Conservation (phyloP, 2,113 vertebrate species). For the Macaca nemestrina region DNA sequence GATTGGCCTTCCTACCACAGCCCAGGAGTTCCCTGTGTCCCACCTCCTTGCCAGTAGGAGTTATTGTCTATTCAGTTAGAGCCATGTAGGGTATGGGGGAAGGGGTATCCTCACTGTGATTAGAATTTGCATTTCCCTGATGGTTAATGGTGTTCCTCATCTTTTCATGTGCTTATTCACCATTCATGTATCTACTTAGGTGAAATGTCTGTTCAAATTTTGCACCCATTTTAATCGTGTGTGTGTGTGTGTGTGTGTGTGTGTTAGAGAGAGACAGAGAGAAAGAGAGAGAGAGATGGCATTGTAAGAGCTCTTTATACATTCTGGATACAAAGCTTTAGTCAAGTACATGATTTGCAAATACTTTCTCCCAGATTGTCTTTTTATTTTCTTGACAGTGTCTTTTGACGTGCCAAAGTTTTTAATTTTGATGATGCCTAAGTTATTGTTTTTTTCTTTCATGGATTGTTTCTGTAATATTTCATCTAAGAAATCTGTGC, state of each 20-base stretch:
- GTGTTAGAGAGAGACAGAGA: too few relatives aligned
- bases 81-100: accelerated
- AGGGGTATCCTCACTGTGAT: not conserved
- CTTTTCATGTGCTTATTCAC: too few relatives aligned
- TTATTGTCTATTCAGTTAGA: too few relatives aligned
- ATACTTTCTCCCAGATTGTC: not conserved
- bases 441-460: not conserved
- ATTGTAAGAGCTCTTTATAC: not conserved
- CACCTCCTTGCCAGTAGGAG: accelerated
- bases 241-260: too few relatives aligned
- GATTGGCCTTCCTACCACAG: accelerated
- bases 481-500: not conserved
- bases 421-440: not conserved
- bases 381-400: not conserved
- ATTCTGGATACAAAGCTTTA: not conserved
- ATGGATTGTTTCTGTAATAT: accelerated
- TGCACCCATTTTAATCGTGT: not conserved
- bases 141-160: accelerated
- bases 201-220: not conserved
- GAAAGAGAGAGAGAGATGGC: too few relatives aligned
- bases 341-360: not conserved
- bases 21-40: not conserved
- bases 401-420: not conserved
- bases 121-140: not conserved
- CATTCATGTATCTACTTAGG: not conserved